Conservation (phyloP, 2,888 invertebrate species). For the Acrobasis suavella region DNA sequence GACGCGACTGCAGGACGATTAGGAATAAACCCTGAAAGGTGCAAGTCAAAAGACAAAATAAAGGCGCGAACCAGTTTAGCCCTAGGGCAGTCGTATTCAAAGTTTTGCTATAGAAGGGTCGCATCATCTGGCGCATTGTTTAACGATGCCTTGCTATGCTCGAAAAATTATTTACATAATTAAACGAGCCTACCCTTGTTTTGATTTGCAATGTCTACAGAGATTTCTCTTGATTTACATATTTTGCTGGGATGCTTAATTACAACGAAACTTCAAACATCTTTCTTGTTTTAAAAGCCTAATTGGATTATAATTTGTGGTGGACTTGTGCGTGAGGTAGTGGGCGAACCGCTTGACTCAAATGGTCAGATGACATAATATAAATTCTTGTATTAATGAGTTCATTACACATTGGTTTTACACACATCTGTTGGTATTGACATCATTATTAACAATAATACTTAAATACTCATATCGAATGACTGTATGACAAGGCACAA, state of each 20-base stretch:
- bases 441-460: not conserved
- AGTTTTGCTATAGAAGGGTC: constrained; percentile 65
- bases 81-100: constrained; percentile 64
- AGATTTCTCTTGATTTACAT: constrained; percentile 71
- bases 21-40: constrained; percentile 28
- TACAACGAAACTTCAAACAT: constrained; percentile 35
- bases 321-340: not conserved
- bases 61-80: constrained; percentile 54
- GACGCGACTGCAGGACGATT: not conserved
- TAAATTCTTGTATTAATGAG: constrained; percentile 15
- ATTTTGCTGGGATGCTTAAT: constrained; percentile 63
- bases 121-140: constrained; percentile 74
- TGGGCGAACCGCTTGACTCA: constrained; percentile 18
- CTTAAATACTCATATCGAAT: not conserved
- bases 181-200: constrained; percentile 69
- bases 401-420: constrained; percentile 19
- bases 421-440: constrained; percentile 7
- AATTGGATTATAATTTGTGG: not conserved
- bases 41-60: constrained; percentile 49
- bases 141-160: constrained; percentile 72
- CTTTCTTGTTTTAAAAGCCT: not conserved
- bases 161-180: constrained; percentile 80
- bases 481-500: too few relatives aligned
- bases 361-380: constrained; percentile 23
- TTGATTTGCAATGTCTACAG: constrained; percentile 75